Conservation (phyloP, 2,888 invertebrate species). For the Microchrysa polita region DNA sequence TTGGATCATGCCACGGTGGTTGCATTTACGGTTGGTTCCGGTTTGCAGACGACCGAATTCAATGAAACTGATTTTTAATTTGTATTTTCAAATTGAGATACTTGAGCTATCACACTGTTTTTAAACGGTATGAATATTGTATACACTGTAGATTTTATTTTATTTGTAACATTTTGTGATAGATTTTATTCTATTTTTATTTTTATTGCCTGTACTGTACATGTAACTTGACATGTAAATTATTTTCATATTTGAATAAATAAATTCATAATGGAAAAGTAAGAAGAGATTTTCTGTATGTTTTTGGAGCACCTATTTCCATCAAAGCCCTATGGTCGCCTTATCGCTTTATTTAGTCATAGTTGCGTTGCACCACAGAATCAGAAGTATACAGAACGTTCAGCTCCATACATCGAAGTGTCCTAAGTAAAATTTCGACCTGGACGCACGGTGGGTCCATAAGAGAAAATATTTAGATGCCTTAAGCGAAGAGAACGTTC, state of each 20-base stretch:
- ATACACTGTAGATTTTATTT: conserved; percentile 1
- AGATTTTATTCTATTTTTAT: conserved; percentile 26
- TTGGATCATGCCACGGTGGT: conserved; percentile 88
- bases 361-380: too few species aligned
- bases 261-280: not conserved
- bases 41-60: conserved; percentile 61
- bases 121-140: not conserved
- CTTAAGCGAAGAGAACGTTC: too few species aligned
- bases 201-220: conserved; percentile 16
- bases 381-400: too few species aligned
- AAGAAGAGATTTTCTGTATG: too few species aligned
- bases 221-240: conserved; percentile 31
- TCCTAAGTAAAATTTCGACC: too few species aligned
- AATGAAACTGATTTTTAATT: conserved; percentile 62
- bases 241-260: conserved; percentile 41
- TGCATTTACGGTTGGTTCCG: conserved; percentile 78
- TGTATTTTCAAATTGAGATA: conserved; percentile 7
- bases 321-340: too few species aligned
- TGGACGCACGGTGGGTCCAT: too few species aligned
- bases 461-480: too few species aligned
- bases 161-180: conserved; percentile 34
- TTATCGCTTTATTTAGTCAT: too few species aligned
- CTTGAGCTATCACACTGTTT: not conserved
- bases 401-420: too few species aligned
- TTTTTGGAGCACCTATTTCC: too few species aligned